Evolutionary conservation across 2,888 invertebrate genomes (phyloP).

Genomic region (Phytoseiulus persimilis): DNA sequence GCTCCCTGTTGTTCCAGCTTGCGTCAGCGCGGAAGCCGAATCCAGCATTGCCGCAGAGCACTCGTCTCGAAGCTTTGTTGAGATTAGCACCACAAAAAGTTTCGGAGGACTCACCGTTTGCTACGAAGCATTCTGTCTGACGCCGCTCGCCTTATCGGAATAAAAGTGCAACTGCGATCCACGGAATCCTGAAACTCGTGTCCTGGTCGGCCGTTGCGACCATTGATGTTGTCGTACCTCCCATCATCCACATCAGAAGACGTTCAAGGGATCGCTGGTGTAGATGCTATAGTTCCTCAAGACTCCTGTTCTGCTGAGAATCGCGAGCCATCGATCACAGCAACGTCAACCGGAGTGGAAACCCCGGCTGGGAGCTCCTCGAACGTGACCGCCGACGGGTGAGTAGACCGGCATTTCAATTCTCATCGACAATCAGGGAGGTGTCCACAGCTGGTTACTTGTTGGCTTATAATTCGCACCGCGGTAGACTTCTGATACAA

Average conservation of each 20-base stretch:
- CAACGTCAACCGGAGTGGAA: not conserved
- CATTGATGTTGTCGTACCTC: not conserved
- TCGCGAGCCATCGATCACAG: not conserved
- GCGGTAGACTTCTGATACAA: no score
- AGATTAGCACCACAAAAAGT: not conserved
- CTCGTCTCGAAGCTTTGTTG: not conserved
- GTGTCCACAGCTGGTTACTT: no score
- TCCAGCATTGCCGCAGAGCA: not conserved
- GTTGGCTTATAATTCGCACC: no score
- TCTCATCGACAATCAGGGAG: not conserved
- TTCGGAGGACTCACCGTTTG: not conserved
- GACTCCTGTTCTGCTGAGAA: not conserved
- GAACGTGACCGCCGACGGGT: not conserved
- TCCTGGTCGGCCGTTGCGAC: not conserved
- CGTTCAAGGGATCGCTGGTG: not conserved
- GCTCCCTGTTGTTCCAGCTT: no score
- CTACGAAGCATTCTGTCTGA: not conserved
- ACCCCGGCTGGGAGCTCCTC: not conserved
- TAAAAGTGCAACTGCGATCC: not conserved
- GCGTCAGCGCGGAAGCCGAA: no score
- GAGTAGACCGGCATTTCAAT: not conserved
- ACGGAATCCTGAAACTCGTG: not conserved
- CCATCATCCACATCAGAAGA: not conserved
- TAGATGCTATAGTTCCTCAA: not conserved
- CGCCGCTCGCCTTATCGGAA: not conserved